Percentiles rank a stretch among this genome's conserved stretches.
These are phyloP conservation scores for Astreopora myriophthalma DNA, from an alignment of 64 coral and sea anemone genomes.

Conservation along the genomic window DNA sequence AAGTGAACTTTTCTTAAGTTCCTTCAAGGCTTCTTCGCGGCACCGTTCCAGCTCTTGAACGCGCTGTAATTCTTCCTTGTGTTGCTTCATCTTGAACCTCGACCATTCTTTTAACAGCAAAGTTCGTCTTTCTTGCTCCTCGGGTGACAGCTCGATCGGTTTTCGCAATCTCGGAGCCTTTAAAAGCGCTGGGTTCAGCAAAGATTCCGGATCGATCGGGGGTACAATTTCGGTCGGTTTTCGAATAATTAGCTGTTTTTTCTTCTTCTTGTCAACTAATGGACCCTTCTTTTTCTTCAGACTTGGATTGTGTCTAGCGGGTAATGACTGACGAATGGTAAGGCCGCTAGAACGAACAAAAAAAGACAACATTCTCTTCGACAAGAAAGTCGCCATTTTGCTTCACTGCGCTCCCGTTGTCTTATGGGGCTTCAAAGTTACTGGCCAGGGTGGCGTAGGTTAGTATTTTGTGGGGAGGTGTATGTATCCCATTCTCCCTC, in stretches of 20 bases:
- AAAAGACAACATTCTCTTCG: slow-evolving; percentile 54
- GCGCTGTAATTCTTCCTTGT: slow-evolving; percentile 91
- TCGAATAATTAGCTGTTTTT: slow-evolving; percentile 30
- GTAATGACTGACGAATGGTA: slow-evolving; percentile 52
- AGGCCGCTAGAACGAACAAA: slow-evolving; percentile 75
- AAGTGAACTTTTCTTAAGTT: slow-evolving; percentile 88
- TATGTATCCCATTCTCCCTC: no score
- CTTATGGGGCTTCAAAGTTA: not conserved
- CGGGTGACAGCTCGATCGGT: slow-evolving; percentile 43
- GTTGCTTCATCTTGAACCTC: slow-evolving; percentile 89
- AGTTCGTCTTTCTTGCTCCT: slow-evolving; percentile 79
- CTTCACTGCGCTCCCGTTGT: not conserved
- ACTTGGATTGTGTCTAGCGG: slow-evolving; percentile 77
- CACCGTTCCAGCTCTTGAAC: slow-evolving; percentile 86
- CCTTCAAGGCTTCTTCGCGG: slow-evolving; percentile 89
- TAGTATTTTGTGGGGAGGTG: not conserved
- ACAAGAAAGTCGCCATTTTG: slow-evolving; percentile 80
- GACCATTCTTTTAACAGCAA: slow-evolving; percentile 96
- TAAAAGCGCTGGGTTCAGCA: slow-evolving; percentile 59
- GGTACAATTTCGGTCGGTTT: slow-evolving; percentile 87
- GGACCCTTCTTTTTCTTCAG: slow-evolving; percentile 85
- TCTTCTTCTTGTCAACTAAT: slow-evolving; percentile 68
- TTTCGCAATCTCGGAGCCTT: slow-evolving; percentile 64
- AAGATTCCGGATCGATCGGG: slow-evolving; percentile 71
- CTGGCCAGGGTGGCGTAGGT: no score